Evolutionary conservation across 2,113 vertebrate species (phyloP).

Genomic region (Corythaixoides concolor): DNA sequence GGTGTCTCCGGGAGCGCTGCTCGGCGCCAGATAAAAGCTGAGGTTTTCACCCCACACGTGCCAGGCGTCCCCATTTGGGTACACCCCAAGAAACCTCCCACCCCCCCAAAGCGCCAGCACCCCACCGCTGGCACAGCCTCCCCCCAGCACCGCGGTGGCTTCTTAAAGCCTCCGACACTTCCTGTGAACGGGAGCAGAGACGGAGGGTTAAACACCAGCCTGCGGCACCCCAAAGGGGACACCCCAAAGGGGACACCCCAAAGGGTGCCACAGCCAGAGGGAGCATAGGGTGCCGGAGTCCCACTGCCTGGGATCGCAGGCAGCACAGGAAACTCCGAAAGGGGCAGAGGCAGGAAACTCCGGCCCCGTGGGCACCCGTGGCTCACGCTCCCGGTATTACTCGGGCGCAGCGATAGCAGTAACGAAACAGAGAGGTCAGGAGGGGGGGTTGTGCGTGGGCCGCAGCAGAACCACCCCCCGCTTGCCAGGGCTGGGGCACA

Average conservation of each 20-base stretch:
- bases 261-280: neutral
- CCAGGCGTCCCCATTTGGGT: neutral
- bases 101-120: neutral
- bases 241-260: neutral
- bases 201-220: neutral
- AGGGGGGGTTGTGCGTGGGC: neutral
- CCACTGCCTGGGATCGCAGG: too few relatives aligned
- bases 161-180: neutral
- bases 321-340: neutral
- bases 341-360: neutral
- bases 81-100: neutral
- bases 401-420: neutral
- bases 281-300: too few relatives aligned
- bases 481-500: neutral
- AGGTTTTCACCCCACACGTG: neutral
- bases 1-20: neutral
- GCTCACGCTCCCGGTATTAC: neutral
- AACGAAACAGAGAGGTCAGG: constrained; percentile 20
- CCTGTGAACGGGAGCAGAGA: neutral
- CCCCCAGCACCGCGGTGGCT: rapidly evolving
- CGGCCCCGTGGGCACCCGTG: neutral
- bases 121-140: too few relatives aligned
- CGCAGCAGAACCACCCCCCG: neutral
- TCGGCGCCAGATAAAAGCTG: neutral
- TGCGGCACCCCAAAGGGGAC: neutral